Base-by-base conservation (phyloP, 2,797 vertebrate species). In the Liparis tanakae region DNA sequence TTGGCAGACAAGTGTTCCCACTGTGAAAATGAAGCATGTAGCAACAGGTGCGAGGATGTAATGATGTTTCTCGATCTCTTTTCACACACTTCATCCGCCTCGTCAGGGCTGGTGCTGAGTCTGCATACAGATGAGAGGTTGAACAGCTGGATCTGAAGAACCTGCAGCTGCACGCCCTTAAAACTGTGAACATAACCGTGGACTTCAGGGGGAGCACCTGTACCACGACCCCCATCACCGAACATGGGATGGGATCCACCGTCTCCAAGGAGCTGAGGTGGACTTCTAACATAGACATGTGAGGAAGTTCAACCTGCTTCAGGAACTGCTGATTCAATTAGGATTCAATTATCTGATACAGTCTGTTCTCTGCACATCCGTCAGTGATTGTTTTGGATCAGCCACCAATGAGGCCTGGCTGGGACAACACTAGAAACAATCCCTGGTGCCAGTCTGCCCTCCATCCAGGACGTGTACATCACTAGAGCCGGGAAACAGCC, bases 31-130 rank as follows among this genome's bases (percentile, higher is more conserved):
- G 5, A 74, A 81, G 54, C 25, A 36, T 74, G 50, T 72, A 79
- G 81, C 44, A 88, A 91, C 93, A 94, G 93, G 92, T 94, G 92
- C 73, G 80, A 73, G 81, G 82, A 90, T 80, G 76, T 61, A 48
- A 89, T 79, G 72, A 62, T 36, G 69, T 82, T 78, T 87, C 68
- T 58, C 36, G 30, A 69, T 72, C 34, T 73, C 0, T 62, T 1
- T 73, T 54, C 50, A n/a, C 46, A 67, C 50, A 62, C 51, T 30
- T 30, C 25, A 30, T 30, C 25, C 0, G 7, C 7, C 18, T 20
- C 12, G 36, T 20, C 33, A 2, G 4, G 18, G 30, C 20, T 0
- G 12, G 12, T 20, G 61, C 20, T 13, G 7, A 15, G 44, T 36
- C 5, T 22, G 7, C 44, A 50, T 20, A 36, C 44, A 50, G 30